Evolutionary conservation across 1,140 invertebrate species (phyloP), one percentile per base, ranked within the genome.

Genomic region (Trichoplusia ni): DNA sequence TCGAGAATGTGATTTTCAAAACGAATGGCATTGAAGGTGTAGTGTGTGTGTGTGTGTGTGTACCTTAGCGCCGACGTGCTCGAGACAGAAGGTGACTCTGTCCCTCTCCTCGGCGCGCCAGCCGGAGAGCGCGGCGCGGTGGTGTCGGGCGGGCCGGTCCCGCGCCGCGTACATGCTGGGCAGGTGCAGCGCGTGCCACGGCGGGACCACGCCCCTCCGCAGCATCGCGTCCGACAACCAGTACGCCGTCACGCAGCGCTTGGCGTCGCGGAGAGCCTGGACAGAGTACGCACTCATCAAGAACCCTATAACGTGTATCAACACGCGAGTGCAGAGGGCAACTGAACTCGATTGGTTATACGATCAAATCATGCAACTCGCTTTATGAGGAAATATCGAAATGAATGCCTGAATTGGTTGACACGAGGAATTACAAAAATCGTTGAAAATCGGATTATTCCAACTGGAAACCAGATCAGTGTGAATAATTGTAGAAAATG

Each of bases 141-240:
- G 94, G 67, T 94, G 93, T 0, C 91, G 79, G 13, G 94, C 92
- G 1, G 95, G 94, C 25, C 92, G 86, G 33, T 94, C 93, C 16
- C 92, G 88, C 47, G 93, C 92, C 11, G 96, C 94, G 84, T 96
- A 97, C 59, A 97, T 94, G 23, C 95, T 94, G 1, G 98, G 98
- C 73, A 99, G 92, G 87, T 99, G 98, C 25, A 98, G 85, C 2
- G 97, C 96, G 73, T 97, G 95, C 95, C 96, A 99, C 0, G 98
- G 98, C 1, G 97, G 97, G 56, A 94, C 78, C 76, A 98, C 94
- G 80, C 96, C 96, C 71, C 97, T 95, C 51, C 95, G 94, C 0
- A 93, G 81, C 58, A 98, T 93, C 19, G 97, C 95, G 86, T 99
- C 98, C 63, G 96, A 98, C 8, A 99, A 89, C 98, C 98, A 99